These are phyloP conservation scores for Goniozus legneri DNA, from an alignment of 1,140 invertebrate genomes.

Conservation along the genomic window DNA sequence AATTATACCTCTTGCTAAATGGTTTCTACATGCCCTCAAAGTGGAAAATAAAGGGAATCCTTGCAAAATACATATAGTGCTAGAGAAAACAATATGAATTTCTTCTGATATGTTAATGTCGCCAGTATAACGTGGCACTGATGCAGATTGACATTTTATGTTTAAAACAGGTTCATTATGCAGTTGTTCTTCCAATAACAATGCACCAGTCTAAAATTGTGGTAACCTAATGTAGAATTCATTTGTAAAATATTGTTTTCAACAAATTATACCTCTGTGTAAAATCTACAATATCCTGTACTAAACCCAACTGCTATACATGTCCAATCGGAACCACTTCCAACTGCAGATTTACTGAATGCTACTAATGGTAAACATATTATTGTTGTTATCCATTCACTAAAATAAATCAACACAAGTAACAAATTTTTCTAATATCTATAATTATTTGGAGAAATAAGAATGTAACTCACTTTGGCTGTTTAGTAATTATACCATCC, in stretches of 20 bases:
- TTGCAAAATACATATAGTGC: slow-evolving; percentile 75
- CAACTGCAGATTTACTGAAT: slow-evolving; percentile 64
- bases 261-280: slow-evolving; percentile 65
- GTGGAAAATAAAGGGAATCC: slow-evolving; percentile 81
- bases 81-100: slow-evolving; percentile 75
- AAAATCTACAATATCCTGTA: slow-evolving; percentile 82
- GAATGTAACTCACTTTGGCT: slow-evolving; percentile 50
- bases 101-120: slow-evolving; percentile 70
- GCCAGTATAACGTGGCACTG: slow-evolving; percentile 58
- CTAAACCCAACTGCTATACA: slow-evolving; percentile 85
- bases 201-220: slow-evolving; percentile 63
- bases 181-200: slow-evolving; percentile 79
- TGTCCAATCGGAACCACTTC: slow-evolving; percentile 85
- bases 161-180: slow-evolving; percentile 77
- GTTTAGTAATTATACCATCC: slow-evolving; percentile 43
- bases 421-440: slow-evolving; percentile 12
- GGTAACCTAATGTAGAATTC: slow-evolving; percentile 2
- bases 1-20: slow-evolving; percentile 70
- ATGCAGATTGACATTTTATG: slow-evolving; percentile 80
- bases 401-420: slow-evolving; percentile 30
- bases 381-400: slow-evolving; percentile 59
- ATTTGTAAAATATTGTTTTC: slow-evolving; percentile 1
- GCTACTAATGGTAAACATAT: slow-evolving; percentile 64
- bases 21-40: slow-evolving; percentile 73
- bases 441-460: slow-evolving; percentile 12